These are phyloP conservation scores for Drosophila melanogaster DNA, from an alignment of 1,140 invertebrate species.

Conservation along the genomic window DNA sequence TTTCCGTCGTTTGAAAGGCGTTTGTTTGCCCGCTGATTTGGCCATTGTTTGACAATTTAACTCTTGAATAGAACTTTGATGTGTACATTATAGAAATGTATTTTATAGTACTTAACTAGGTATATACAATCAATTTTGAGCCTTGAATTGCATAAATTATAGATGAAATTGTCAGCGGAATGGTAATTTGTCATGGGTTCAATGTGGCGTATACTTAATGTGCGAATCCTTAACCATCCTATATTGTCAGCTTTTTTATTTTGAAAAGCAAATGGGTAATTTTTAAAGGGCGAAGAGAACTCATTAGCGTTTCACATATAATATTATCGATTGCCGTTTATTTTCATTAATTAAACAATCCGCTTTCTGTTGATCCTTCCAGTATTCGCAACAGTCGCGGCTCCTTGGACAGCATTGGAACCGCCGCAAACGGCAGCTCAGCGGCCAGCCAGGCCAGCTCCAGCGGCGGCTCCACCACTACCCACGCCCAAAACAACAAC, in stretches of 20 bases:
- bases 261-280: too few species aligned
- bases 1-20: slow-evolving; percentile 29
- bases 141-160: slow-evolving; percentile 35
- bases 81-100: not conserved
- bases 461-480: slow-evolving; percentile 69
- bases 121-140: not conserved
- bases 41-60: slow-evolving; percentile 26
- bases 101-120: not conserved
- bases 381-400: slow-evolving; percentile 84
- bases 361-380: not conserved
- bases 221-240: not conserved
- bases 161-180: slow-evolving; percentile 10
- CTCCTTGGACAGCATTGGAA: slow-evolving; percentile 82
- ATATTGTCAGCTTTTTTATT: not conserved
- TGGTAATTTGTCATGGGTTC: slow-evolving; percentile 6
- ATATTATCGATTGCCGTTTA: not conserved
- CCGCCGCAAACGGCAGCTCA: slow-evolving; percentile 72
- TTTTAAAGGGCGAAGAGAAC: too few species aligned
- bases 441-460: slow-evolving; percentile 80
- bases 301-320: too few species aligned
- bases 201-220: slow-evolving; percentile 24
- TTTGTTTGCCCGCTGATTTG: slow-evolving; percentile 44
- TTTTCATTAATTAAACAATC: too few species aligned
- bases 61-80: slow-evolving; percentile 10
- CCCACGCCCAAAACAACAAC: slow-evolving; percentile 43